phyloP scores from a whole-genome alignment of 2,113 vertebrate genomes.

The Zosterops borbonicus region DNA sequence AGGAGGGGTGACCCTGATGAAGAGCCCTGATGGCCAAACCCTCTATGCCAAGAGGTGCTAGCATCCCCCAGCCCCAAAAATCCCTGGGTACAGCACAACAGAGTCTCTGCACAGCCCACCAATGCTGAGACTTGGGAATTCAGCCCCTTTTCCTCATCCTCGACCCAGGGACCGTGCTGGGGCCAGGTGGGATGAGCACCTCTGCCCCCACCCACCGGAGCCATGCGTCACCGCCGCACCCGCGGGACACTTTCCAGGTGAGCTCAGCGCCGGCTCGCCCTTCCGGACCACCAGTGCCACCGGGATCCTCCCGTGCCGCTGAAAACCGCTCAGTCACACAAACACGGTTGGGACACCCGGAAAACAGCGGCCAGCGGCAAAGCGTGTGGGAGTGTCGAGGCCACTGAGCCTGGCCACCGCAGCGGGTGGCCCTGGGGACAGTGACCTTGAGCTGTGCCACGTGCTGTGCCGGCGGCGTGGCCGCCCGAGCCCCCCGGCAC shows the following conservation, averaged over 20 bases:
- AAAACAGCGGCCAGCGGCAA: background rate
- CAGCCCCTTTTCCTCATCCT: background rate
- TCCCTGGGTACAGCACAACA: accelerated
- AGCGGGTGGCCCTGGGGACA: background rate
- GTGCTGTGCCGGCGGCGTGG: background rate
- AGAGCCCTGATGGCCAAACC: background rate
- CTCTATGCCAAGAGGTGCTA: background rate
- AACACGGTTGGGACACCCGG: background rate
- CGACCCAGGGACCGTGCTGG: accelerated
- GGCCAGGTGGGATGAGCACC: background rate
- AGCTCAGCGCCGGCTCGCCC: background rate
- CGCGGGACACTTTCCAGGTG: background rate
- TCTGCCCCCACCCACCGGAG: background rate
- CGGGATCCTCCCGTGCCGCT: background rate
- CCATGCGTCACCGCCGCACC: background rate
- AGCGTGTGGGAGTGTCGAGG: background rate
- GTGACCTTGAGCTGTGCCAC: constrained; percentile 36
- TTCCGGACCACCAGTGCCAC: background rate
- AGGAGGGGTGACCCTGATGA: background rate
- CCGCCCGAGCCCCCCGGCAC: background rate
- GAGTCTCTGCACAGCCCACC: background rate
- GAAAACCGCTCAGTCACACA: background rate
- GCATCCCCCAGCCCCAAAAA: background rate
- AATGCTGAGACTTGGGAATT: background rate
- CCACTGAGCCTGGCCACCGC: background rate